Base-by-base conservation (phyloP, 2,113 vertebrate genomes). In the Ammospiza caudacuta region DNA sequence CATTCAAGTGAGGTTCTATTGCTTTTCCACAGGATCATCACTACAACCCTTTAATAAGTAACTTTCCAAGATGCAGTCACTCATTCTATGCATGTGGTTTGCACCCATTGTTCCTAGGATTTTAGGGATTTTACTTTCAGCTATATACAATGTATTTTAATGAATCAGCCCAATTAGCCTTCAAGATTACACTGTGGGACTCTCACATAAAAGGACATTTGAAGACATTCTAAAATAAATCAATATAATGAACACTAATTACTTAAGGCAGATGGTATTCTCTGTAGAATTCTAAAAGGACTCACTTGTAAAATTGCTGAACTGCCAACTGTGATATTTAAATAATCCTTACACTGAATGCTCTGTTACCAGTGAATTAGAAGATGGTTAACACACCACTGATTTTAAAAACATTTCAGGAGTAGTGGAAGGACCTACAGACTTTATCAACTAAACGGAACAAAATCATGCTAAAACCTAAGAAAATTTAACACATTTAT, bases 221-320 rank as follows among this genome's bases (percentile, higher is more conserved):
- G 81, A 94, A 82, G 61, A 82, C 13, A 19, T 76, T 93, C 70
- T 95, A 76, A 89, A 91, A 89, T 82, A 92, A 87, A 94, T 91
- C 87, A 84, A 54, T 87, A 64, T 68, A 94, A 79, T 82, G 78
- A 93, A 79, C 28, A 61, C 9, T 94, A 89, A 91, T 87, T 94
- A 37, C 66, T 87, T 82, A 89, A 94, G n/a, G 54, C 62, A 87
- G 78, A 82, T 57, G 47, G 41, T 85, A 89, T 82, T 93, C 74
- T 87, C 74, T 82, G 18, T 19, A 63, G 84, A 72, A 10, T 68
- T 82, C 29, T 87, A 23, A 68, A 93, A 82, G 58, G 46, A 64
- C 27, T 91, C 15, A 29, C 29, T 51, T 74, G 28, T 41, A 73
- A 87, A 92, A 89, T 39, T 86, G 25, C 18, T 91, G 54, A 89